A percentile compares a stretch with the other conserved stretches of the same genome.
These are phyloP conservation scores for Actinernus sp. DNA, from an alignment of 92 coral and sea anemone species.

Conservation along the genomic window DNA sequence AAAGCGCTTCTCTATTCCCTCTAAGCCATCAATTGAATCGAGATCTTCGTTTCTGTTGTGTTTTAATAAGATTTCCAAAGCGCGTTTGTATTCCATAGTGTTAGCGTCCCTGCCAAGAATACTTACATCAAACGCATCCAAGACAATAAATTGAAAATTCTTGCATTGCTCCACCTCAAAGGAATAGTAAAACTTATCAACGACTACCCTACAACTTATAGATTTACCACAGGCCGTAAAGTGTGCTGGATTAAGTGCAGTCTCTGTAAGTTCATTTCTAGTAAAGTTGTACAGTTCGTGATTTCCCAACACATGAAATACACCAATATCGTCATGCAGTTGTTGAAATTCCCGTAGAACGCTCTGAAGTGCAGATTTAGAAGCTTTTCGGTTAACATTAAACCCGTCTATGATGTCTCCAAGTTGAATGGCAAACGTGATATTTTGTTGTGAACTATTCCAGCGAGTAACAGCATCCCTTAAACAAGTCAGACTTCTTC, in stretches of 20 bases:
- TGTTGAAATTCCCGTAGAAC: conserved; percentile 65
- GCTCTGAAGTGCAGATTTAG: conserved; percentile 51
- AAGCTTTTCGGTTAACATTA: conserved; percentile 24
- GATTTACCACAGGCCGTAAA: neutral
- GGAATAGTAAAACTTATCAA: conserved; percentile 35
- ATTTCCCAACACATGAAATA: conserved; percentile 74
- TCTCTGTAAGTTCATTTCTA: conserved; percentile 45
- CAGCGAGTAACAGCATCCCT: conserved; percentile 64
- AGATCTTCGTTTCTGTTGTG: conserved; percentile 61
- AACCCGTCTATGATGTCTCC: conserved; percentile 82
- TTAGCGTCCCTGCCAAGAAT: conserved; percentile 55
- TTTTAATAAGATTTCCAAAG: conserved; percentile 33
- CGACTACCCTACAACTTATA: neutral
- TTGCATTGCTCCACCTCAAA: conserved; percentile 53
- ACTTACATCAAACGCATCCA: conserved; percentile 78
- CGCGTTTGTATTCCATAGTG: conserved; percentile 46
- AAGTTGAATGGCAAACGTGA: conserved; percentile 66
- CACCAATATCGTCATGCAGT: conserved; percentile 17
- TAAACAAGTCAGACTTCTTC: conserved; percentile 41
- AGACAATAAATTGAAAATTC: conserved; percentile 58
- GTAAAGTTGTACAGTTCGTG: conserved; percentile 76
- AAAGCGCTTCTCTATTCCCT: conserved; percentile 67
- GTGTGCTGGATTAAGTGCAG: conserved; percentile 36
- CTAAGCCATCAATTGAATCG: conserved; percentile 27
- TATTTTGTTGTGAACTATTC: conserved; percentile 28